These are phyloP conservation scores for Anthrax anthrax DNA, from an alignment of 2,888 invertebrate genomes.

Conservation along the genomic window DNA sequence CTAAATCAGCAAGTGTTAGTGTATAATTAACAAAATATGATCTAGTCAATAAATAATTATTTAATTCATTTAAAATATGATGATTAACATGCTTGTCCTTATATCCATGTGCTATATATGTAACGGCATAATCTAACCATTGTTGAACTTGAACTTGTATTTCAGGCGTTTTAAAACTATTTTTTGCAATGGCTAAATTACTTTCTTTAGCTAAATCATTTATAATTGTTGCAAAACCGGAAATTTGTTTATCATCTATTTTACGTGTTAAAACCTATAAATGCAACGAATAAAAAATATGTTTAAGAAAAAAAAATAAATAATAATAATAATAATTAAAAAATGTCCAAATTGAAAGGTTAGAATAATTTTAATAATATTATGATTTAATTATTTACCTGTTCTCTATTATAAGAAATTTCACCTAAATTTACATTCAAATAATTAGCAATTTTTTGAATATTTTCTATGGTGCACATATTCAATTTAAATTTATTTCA, in stretches of 20 bases:
- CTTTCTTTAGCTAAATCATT: conserved; percentile 36
- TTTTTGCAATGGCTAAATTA: conserved; percentile 23
- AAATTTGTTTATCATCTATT: conserved; percentile 19
- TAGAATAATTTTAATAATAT: too few species aligned
- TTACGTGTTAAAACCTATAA: conserved; percentile 38
- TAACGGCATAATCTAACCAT: conserved; percentile 51
- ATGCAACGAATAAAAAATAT: not conserved
- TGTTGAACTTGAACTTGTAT: conserved; percentile 41
- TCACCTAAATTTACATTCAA: conserved; percentile 38
- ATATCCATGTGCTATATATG: conserved; percentile 28
- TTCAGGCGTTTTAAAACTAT: conserved; percentile 25
- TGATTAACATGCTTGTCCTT: conserved; percentile 26
- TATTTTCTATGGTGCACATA: conserved; percentile 29
- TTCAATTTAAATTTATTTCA: conserved; percentile 8
- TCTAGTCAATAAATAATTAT: conserved; percentile 36
- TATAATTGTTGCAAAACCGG: conserved; percentile 41
- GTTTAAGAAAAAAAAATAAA: not conserved
- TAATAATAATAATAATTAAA: conserved; percentile 19
- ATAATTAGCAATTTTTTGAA: conserved; percentile 41
- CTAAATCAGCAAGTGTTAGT: conserved; percentile 52
- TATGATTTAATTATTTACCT: conserved; percentile 23
- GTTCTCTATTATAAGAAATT: conserved; percentile 40
- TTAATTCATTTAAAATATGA: conserved; percentile 37
- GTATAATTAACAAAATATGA: conserved; percentile 44
- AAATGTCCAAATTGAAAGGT: not conserved